Conservation (phyloP, 2,888 invertebrate genomes). For the Pandemis corylana region DNA sequence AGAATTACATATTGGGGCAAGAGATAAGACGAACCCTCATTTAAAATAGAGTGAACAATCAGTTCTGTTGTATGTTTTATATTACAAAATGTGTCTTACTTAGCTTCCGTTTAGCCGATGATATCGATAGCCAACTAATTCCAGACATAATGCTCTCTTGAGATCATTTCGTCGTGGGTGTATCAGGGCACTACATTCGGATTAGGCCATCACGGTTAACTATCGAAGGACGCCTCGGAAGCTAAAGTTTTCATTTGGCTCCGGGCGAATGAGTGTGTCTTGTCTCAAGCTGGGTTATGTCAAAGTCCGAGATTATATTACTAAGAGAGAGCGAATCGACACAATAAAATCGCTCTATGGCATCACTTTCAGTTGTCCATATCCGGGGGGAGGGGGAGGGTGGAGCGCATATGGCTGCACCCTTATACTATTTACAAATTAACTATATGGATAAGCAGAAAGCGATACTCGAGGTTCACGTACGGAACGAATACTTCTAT, state of each 20-base stretch:
- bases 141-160: constrained; percentile 19
- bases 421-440: constrained; percentile 55
- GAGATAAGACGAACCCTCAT: constrained; percentile 12
- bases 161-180: constrained; percentile 14
- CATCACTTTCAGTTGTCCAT: constrained; percentile 40
- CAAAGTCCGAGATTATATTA: constrained; percentile 31
- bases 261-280: constrained; percentile 34
- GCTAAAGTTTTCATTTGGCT: constrained; percentile 22
- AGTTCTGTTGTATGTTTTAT: constrained; percentile 5
- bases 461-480: constrained; percentile 56
- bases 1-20: constrained; percentile 31
- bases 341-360: constrained; percentile 26
- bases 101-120: background rate
- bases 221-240: constrained; percentile 21
- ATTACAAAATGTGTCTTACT: constrained; percentile 2
- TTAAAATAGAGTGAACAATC: constrained; percentile 17
- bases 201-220: constrained; percentile 40
- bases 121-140: constrained; percentile 29
- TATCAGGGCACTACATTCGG: constrained; percentile 22
- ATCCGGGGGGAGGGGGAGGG: constrained; percentile 43
- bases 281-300: constrained; percentile 42
- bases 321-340: constrained; percentile 28
- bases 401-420: constrained; percentile 47
- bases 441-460: constrained; percentile 53
- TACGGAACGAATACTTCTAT: constrained; percentile 55